Evolutionary conservation across 1,140 invertebrate species (phyloP), one percentile per base, ranked within the genome.

Genomic region (Drosophila seguyi): DNA sequence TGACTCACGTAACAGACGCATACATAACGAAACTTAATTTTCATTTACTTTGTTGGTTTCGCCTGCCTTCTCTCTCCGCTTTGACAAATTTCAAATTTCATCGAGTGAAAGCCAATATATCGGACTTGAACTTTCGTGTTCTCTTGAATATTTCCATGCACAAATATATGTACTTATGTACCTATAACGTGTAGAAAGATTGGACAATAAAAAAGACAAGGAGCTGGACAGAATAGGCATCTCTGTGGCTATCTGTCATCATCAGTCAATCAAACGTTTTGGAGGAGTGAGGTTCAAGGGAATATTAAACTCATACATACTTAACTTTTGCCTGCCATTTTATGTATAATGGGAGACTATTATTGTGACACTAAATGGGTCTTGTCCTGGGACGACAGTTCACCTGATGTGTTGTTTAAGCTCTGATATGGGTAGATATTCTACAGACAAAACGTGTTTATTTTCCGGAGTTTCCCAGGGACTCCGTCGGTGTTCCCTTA

Each of bases 21-120:
- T 87, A 87, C 74, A 91, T 88, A 84, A 88, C 74, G 78, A 81
- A 87, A 91, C 80, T 91, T 87, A 75, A 84, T 91, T 91, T 81
- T 79, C 69, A 75, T 87, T 68, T 71, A 56, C 71, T 75, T 56
- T 56, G 42, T 61, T 50, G 50, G 29, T 57, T 63, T 53, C 29
- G 18, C 50, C 16, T 0, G 53, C 56, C 72, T 59, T 42, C 31
- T 16, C n/a, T 18, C 31, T 27, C 22, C 34, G 25, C 13, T 39
- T 31, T 38, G 31, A 38, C 52, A 38, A 38, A 55, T 55, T 55
- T 55, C 52, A 55, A 55, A 55, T n/a, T 25, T 55, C 8, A 14
- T 29, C 48, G 29, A 34, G 18, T 16, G 31, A 36, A 53, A 53
- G 50, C 31, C 50, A 52, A 52, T 34, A 34, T 52, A 53, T 53